Conservation (phyloP, 2,888 invertebrate species). For the Ceriagrion tenellum region DNA sequence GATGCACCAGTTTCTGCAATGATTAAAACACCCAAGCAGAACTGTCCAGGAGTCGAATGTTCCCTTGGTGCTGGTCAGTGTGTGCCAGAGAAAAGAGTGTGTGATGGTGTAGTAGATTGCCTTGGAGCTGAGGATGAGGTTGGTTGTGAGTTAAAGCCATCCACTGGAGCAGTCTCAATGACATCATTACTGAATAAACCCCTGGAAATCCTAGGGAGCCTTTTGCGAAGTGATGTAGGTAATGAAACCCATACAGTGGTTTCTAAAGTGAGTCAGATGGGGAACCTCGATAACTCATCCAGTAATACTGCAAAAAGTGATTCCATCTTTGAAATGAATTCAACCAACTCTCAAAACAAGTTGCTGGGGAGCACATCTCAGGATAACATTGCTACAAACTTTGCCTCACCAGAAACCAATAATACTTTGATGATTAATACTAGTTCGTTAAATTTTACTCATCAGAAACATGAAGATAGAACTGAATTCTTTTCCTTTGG, state of each 20-base stretch:
- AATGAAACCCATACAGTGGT: slow-evolving; percentile 21
- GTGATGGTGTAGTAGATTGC: slow-evolving; percentile 88
- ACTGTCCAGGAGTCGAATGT: slow-evolving; percentile 88
- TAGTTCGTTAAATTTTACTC: not conserved
- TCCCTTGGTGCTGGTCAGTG: slow-evolving; percentile 84
- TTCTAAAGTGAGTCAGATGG: not conserved
- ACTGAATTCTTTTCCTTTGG: not conserved
- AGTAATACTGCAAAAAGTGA: not conserved
- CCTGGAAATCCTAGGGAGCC: not conserved
- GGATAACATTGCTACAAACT: not conserved
- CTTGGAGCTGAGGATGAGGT: slow-evolving; percentile 90
- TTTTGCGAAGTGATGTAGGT: not conserved
- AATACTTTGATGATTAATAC: not conserved
- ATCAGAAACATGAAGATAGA: not conserved
- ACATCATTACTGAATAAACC: slow-evolving; percentile 68
- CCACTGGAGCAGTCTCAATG: slow-evolving; percentile 71
- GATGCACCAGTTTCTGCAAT: not conserved
- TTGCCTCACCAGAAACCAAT: not conserved
- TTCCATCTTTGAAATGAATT: not conserved
- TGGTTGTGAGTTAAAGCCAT: slow-evolving; percentile 79
- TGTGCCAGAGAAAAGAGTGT: slow-evolving; percentile 83
- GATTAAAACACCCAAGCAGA: slow-evolving; percentile 78
- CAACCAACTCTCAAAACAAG: not conserved
- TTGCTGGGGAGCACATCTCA: not conserved
- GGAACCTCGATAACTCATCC: slow-evolving; percentile 39